phyloP scores from a whole-genome alignment of 1,140 invertebrate species.

The Sipha flava region DNA sequence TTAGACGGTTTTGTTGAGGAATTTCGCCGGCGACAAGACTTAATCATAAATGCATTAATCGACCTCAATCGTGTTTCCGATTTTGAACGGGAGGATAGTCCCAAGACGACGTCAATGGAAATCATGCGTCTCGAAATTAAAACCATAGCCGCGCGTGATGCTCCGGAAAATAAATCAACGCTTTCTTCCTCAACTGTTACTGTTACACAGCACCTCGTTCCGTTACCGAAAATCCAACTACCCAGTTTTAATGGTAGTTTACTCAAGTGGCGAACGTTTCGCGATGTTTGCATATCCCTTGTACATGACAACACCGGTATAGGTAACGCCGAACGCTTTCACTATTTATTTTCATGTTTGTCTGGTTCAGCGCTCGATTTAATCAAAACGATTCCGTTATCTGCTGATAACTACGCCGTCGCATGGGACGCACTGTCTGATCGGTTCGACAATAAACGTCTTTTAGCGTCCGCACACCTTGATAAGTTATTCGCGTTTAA shows the following conservation, averaged over 20 bases:
- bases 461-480: neutral
- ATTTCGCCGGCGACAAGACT: neutral
- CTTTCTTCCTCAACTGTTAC: neutral
- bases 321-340: neutral
- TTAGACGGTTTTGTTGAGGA: neutral
- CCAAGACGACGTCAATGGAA: no score
- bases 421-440: neutral
- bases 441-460: neutral
- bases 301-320: neutral
- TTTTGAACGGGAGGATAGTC: neutral
- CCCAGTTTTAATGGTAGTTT: neutral
- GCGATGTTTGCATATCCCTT: neutral
- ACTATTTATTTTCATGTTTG: neutral
- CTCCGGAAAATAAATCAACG: neutral
- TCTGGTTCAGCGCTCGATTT: neutral
- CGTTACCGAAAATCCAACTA: neutral
- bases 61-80: neutral
- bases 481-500: neutral
- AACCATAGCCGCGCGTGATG: neutral
- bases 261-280: neutral
- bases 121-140: no score
- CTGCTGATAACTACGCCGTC: neutral
- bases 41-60: neutral
- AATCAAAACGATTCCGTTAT: neutral
- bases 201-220: neutral